Conservation (phyloP, 2,113 vertebrate genomes). For the Nyctereutes procyonoides region DNA sequence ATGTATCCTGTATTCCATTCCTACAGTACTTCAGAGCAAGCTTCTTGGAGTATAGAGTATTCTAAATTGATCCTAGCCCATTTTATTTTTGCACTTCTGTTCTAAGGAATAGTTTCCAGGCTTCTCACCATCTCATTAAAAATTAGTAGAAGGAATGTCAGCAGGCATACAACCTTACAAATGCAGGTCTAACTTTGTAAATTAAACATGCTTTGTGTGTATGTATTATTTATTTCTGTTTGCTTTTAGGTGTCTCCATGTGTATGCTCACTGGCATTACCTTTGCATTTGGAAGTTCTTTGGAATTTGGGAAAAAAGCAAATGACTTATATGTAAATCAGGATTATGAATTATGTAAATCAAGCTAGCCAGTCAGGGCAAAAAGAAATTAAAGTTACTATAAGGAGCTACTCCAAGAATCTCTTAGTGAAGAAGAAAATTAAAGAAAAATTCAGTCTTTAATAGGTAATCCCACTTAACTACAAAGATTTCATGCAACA, state of each 20-base stretch:
- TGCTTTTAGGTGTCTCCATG: not conserved
- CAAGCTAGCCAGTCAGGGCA: not conserved
- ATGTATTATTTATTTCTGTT: conserved; percentile 46
- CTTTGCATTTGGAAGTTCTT: conserved; percentile 1
- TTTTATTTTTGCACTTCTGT: conserved; percentile 40
- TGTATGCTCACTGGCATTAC: not conserved
- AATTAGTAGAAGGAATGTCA: conserved; percentile 24
- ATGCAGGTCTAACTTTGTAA: conserved; percentile 52
- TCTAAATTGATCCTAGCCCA: not conserved
- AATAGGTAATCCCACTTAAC: not conserved
- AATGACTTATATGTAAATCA: conserved; percentile 57
- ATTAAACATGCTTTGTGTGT: conserved; percentile 50
- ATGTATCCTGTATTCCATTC: not conserved
- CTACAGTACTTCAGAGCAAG: not conserved
- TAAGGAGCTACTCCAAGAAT: not conserved
- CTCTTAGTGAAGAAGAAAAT: not conserved
- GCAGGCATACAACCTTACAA: conserved; percentile 48
- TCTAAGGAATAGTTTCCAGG: conserved; percentile 15
- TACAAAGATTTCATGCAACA: not conserved
- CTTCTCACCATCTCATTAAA: conserved; percentile 58
- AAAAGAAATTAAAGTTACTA: conserved; percentile 56
- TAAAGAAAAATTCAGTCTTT: not conserved
- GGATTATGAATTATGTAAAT: conserved; percentile 54
- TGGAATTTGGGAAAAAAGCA: not conserved
- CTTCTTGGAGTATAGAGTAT: not conserved